Conservation (phyloP, 2,113 vertebrate genomes). For the Brienomyrus brachyistius region DNA sequence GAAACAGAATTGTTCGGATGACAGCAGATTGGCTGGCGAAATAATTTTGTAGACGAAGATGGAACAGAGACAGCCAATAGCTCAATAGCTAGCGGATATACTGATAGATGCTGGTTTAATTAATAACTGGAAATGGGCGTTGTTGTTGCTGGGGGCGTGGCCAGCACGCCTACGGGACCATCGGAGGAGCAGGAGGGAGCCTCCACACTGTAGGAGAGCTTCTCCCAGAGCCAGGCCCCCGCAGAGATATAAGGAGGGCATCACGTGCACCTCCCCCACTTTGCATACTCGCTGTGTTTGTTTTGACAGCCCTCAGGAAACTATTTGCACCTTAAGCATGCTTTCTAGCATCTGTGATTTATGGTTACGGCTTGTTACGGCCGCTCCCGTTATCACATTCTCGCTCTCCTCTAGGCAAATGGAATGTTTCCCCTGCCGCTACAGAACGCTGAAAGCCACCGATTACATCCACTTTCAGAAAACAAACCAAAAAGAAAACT, state of each 20-base stretch:
- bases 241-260: not conserved
- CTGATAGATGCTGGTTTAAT: not conserved
- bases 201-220: no score
- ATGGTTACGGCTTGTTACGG: not conserved
- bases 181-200: not conserved
- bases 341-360: not conserved
- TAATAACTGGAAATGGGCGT: not conserved
- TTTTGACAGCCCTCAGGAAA: slow-evolving; percentile 2
- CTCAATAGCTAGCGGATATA: not conserved
- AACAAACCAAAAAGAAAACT: not conserved
- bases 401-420: not conserved
- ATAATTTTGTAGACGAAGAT: not conserved
- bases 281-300: not conserved
- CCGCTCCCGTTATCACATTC: not conserved
- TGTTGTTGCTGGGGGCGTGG: not conserved
- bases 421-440: no score
- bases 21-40: not conserved
- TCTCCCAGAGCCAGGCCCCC: not conserved
- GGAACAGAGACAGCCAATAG: not conserved
- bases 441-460: not conserved
- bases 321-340: slow-evolving; percentile 10
- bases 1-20: not conserved
- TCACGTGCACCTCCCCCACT: not conserved
- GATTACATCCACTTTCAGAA: not conserved
- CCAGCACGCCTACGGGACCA: not conserved